Evolutionary conservation across 2,888 invertebrate species (phyloP).

Genomic region (Agrochola circellaris): DNA sequence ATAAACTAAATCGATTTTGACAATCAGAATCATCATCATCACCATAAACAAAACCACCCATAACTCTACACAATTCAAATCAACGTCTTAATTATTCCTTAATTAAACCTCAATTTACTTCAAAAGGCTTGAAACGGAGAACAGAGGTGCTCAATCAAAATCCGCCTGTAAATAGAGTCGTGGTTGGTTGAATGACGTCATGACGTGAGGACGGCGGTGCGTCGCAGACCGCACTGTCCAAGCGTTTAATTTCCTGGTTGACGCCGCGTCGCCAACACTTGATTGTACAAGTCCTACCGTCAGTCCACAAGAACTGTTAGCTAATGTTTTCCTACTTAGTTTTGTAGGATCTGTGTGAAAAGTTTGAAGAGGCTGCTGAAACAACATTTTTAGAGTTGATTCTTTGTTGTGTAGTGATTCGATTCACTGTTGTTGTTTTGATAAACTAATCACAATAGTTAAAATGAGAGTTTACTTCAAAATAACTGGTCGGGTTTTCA

Average conservation of each 20-base stretch:
- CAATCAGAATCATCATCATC: background rate
- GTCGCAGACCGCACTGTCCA: conserved; percentile 75
- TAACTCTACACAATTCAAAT: background rate
- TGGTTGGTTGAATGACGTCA: conserved; percentile 80
- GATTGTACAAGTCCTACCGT: conserved; percentile 74
- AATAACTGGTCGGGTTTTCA: background rate
- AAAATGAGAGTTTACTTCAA: background rate
- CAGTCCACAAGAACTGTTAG: conserved; percentile 66
- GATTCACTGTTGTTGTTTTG: background rate
- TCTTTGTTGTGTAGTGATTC: background rate
- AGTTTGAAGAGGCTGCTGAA: background rate
- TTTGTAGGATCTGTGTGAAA: conserved; percentile 10
- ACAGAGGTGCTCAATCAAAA: conserved; percentile 70
- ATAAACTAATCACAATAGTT: background rate
- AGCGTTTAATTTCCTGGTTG: conserved; percentile 88
- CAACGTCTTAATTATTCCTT: conserved; percentile 52
- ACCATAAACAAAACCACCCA: background rate
- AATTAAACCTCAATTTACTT: conserved; percentile 60
- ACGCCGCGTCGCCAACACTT: conserved; percentile 81
- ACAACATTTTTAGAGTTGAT: background rate
- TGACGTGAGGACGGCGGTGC: conserved; percentile 78
- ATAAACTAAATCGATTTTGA: background rate
- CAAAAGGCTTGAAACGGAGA: conserved; percentile 60
- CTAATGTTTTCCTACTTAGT: conserved; percentile 17
- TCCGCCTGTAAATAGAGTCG: conserved; percentile 76